These are phyloP conservation scores for Neotoma lepida DNA, from an alignment of 2,113 vertebrate species.

Conservation along the genomic window DNA sequence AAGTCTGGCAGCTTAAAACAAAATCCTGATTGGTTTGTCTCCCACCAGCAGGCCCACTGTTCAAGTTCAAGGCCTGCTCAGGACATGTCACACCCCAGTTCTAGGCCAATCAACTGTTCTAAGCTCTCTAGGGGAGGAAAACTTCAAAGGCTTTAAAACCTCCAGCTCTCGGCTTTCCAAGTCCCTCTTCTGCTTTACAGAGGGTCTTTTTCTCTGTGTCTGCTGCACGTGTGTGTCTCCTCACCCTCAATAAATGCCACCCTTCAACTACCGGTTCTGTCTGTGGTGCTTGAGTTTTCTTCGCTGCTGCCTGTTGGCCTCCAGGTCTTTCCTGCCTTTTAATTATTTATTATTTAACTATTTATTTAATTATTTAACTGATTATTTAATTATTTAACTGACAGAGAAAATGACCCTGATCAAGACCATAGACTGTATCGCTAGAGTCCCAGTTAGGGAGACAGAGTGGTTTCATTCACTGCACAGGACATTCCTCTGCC, in stretches of 20 bases:
- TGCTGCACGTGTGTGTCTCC: accelerated
- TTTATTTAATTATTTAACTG: no score
- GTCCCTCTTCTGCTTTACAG: neutral
- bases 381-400: neutral
- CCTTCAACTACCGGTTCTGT: neutral
- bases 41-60: neutral
- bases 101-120: neutral
- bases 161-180: neutral
- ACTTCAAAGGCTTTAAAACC: neutral
- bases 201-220: neutral
- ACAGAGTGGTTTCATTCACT: neutral
- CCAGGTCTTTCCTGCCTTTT: neutral
- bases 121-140: neutral
- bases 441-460: neutral
- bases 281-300: neutral
- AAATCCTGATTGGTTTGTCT: neutral
- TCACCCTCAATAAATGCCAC: neutral
- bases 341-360: no score
- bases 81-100: neutral
- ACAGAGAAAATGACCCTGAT: neutral
- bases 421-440: neutral
- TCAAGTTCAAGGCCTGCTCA: neutral
- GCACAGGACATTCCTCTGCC: neutral
- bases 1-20: neutral
- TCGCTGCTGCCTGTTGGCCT: no score